Conservation (phyloP, 2,888 invertebrate genomes). For the Abscondita cerata region DNA sequence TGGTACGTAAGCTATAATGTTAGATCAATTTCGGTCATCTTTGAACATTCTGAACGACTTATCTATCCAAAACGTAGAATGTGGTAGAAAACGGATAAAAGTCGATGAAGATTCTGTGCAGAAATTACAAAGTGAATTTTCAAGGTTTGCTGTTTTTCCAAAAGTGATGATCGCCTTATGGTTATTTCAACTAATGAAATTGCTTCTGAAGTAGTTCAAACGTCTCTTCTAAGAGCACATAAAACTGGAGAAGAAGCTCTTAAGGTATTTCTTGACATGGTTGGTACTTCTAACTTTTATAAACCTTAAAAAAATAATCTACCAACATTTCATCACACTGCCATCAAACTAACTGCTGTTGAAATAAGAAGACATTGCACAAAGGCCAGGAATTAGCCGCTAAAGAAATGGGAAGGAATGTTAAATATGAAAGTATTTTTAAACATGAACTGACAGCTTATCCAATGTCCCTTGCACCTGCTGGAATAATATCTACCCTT, state of each 20-base stretch:
- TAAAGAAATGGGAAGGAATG: constrained; percentile 15
- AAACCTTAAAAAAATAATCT: constrained; percentile 11
- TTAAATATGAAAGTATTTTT: constrained; percentile 1
- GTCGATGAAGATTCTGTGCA: constrained; percentile 19
- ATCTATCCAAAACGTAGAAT: constrained; percentile 21
- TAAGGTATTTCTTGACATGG: not conserved
- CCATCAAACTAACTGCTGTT: not conserved
- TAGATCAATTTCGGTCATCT: constrained; percentile 6
- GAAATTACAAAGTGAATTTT: constrained; percentile 18
- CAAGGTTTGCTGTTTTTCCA: constrained; percentile 19
- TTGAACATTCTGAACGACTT: not conserved
- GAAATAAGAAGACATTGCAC: not conserved
- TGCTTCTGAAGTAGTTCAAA: not conserved
- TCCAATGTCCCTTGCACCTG: constrained; percentile 9
- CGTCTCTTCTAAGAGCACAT: not conserved
- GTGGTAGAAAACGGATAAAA: constrained; percentile 12
- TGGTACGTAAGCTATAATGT: constrained; percentile 34
- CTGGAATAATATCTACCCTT: constrained; percentile 4
- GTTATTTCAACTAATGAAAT: constrained; percentile 22
- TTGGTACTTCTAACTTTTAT: constrained; percentile 10
- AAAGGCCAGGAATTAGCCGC: constrained; percentile 11
- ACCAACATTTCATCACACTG: not conserved
- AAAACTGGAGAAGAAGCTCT: constrained; percentile 6
- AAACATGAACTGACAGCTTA: constrained; percentile 8
- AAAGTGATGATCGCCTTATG: constrained; percentile 7